A percentile compares a stretch with the other conserved stretches of the same genome.
These are phyloP conservation scores for Merluccius polli DNA, from an alignment of 2,797 vertebrate species.

Conservation along the genomic window DNA sequence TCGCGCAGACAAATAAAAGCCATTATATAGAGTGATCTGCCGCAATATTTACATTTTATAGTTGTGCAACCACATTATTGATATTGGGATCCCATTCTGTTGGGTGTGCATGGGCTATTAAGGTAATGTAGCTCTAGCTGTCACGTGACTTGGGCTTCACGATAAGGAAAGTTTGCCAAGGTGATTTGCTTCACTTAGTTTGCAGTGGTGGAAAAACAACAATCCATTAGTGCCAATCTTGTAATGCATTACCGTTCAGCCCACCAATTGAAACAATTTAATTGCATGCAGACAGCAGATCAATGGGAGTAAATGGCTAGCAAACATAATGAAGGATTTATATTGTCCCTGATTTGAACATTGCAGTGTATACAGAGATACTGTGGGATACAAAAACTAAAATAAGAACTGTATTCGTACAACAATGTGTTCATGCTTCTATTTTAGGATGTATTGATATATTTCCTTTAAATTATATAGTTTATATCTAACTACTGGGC, in stretches of 20 bases:
- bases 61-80: background rate
- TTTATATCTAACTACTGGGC: background rate
- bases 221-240: slow-evolving; percentile 12
- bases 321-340: slow-evolving; percentile 22
- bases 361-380: background rate
- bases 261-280: slow-evolving; percentile 7
- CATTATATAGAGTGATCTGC: no score
- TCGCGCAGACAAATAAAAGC: background rate
- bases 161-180: background rate
- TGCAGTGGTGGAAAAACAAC: background rate
- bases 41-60: background rate
- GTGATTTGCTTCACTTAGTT: background rate
- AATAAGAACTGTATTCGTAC: background rate
- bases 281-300: slow-evolving; percentile 28
- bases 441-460: no score
- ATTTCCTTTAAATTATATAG: background rate
- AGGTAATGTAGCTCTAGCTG: background rate
- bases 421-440: background rate
- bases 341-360: background rate
- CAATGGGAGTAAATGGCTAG: slow-evolving; percentile 32
- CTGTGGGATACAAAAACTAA: background rate
- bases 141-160: background rate
- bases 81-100: background rate
- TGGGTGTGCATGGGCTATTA: no score
- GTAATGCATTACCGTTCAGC: slow-evolving; percentile 26